Evolutionary conservation across 2,888 invertebrate species (phyloP).

Genomic region (Chaitophorus viminalis): DNA sequence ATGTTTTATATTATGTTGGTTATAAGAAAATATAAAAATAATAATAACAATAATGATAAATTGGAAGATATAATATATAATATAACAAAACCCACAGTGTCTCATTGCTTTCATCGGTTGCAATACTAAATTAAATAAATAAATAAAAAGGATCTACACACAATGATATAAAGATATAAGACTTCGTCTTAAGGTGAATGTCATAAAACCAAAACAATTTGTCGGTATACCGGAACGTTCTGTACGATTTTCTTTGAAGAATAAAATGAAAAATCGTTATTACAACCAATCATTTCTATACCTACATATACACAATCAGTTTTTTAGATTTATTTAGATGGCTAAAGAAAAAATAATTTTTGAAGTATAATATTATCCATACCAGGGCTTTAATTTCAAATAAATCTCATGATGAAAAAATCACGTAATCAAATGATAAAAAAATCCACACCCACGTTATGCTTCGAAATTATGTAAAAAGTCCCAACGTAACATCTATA

Average conservation of each 20-base stretch:
- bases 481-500: background rate
- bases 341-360: background rate
- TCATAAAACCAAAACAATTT: conserved; percentile 46
- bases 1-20: conserved; percentile 10
- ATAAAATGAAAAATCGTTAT: conserved; percentile 37
- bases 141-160: conserved; percentile 38
- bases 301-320: background rate
- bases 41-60: conserved; percentile 40
- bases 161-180: background rate
- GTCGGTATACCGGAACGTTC: conserved; percentile 3
- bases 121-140: conserved; percentile 50
- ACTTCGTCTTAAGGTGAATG: conserved; percentile 37
- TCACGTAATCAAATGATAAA: background rate
- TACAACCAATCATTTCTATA: conserved; percentile 2
- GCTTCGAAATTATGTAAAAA: background rate
- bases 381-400: background rate
- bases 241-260: conserved; percentile 16
- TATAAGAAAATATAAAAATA: conserved; percentile 37
- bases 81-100: conserved; percentile 1
- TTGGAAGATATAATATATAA: conserved; percentile 12
- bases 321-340: conserved; percentile 4
- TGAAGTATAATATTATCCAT: background rate
- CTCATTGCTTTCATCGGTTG: conserved; percentile 19
- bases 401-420: background rate
- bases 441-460: background rate